A percentile compares a stretch with the other conserved stretches of the same genome.
phyloP scores from a whole-genome alignment of 1,140 invertebrate genomes.

The Scaptomyza hsui region DNA sequence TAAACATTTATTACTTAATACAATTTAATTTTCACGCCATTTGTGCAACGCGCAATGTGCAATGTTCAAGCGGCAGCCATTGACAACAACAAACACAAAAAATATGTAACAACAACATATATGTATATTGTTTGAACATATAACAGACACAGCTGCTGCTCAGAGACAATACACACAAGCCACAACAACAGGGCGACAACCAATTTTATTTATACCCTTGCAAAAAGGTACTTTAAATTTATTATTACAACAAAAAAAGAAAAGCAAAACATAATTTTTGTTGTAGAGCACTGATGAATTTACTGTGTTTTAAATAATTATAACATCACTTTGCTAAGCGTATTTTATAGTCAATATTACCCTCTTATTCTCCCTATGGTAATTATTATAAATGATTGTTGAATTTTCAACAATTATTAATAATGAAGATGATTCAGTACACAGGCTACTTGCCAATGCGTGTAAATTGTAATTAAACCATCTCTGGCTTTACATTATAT shows the following conservation, averaged over 20 bases:
- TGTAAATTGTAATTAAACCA: conserved; percentile 49
- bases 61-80: conserved; percentile 43
- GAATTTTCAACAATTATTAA: conserved; percentile 45
- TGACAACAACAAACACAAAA: conserved; percentile 25
- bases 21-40: conserved; percentile 55
- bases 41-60: conserved; percentile 52
- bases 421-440: conserved; percentile 37
- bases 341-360: conserved; percentile 1
- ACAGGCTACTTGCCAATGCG: conserved; percentile 11
- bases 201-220: conserved; percentile 1
- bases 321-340: neutral
- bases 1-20: conserved; percentile 60
- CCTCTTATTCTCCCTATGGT: neutral
- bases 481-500: conserved; percentile 13
- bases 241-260: no score
- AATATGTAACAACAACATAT: neutral
- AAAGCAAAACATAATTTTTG: no score
- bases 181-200: conserved; percentile 31
- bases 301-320: no score
- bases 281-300: no score
- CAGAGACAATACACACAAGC: conserved; percentile 26
- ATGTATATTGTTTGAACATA: neutral
- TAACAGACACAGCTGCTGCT: conserved; percentile 26
- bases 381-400: conserved; percentile 42
- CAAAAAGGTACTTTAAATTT: neutral